Evolutionary conservation across 1,140 invertebrate species (phyloP), one percentile per base, ranked within the genome.

Genomic region (Coelopa frigida): DNA sequence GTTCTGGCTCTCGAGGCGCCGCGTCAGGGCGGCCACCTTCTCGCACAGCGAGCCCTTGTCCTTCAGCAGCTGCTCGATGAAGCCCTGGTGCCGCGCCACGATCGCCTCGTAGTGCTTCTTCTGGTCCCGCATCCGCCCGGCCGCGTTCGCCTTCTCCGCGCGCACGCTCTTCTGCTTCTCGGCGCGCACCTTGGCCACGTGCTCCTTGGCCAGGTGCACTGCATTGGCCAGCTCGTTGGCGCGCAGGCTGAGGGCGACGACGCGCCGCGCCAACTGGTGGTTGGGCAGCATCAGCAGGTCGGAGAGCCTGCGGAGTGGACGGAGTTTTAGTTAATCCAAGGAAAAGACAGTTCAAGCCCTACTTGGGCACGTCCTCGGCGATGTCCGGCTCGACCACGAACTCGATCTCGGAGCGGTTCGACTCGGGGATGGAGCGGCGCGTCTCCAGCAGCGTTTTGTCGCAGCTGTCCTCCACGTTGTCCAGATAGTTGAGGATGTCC

Each of bases 41-140:
- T 82, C 78, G 43, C 76, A 81, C 12, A 84, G 60, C 0, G 73
- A 63, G 23, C 75, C 79, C 54, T 85, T 85, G 50, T 85, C 83
- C 8, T 73, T 70, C 3, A 84, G 75, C 27, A 84, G 53, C 62
- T 82, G 79, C 51, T 84, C 80, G 10, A 85, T 83, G 47, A 84
- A 84, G 44, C 78, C 79, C 46, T 84, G 81, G 58, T 84, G 81
- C 2, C 82, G 60, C 35, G 76, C 75, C 6, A 83, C 71, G 5
- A 78, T 72, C 3, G 61, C 63, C 50, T 83, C 81, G 49, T 77
- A 81, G 55, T 84, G 81, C 15, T 75, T 76, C 56, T 84, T 82
- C 47, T 81, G 75, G 14, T 75, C 70, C 7, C 74, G 72, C n/a
- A 81, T 35, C 20, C 68, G 66, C 40, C 35, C 65, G 42, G 44